Base-by-base conservation (phyloP, 2,888 invertebrate species). In the Eupithecia centaureata region DNA sequence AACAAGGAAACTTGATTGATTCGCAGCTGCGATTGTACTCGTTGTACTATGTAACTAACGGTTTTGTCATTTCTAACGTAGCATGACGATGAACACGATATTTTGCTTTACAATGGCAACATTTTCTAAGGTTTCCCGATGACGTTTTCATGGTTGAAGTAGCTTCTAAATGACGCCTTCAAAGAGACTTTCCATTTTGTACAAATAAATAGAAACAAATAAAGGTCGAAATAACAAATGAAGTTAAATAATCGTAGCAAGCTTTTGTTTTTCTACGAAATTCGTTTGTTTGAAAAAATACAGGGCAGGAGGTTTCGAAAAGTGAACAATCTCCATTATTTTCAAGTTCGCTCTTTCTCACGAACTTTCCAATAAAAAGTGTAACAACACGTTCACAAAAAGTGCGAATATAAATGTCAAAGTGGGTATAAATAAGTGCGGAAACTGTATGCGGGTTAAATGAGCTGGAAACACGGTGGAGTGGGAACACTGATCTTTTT, bases 391-490 rank as follows among this genome's bases (percentile, higher is more conserved):
- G 72, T 65, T 68, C 72, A 76, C 76, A 86, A 86, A 84, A 84
- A 82, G 77, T 77, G 78, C 76, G 73, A 82, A 82, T 79, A 84
- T 84, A 82, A 87, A 87, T 86, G 84, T 87, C 84, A 84, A 78
- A 82, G 79, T 78, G 74, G 76, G 78, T 79, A 25, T 51, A 51
- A 27, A 77, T 63, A 80, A 70, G 79, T 80, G 75, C 86, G 89
- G 89, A 91, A 88, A 88, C 84, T 74, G 77, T 82, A 77, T 77
- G 77, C 79, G 77, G 78, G 86, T 77, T 84, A 82, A 91, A 91
- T 91, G 92, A 84, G 71, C 82, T 83, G 84, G 88, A 91, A 91
- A 88, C n/a, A n/a, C 80, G 80, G 79, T 68, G 67, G 77, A 79
- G 80, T 79, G 83, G 82, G 80, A 82, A 82, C 77, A 79, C 68